Base-by-base conservation (phyloP, 2,888 invertebrate genomes). In the Lithophane socia region DNA sequence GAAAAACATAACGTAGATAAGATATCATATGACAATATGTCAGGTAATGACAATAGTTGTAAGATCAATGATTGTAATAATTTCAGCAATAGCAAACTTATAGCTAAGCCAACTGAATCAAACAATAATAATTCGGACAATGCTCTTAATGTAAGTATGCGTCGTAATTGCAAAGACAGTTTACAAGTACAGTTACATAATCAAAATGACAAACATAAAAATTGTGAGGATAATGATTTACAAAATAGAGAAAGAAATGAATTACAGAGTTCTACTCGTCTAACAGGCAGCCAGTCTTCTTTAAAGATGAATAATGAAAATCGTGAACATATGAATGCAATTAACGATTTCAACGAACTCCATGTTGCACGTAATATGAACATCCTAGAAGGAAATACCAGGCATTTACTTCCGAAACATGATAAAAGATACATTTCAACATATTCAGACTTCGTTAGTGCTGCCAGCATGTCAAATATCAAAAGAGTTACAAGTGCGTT, bases 401-500 rank as follows among this genome's bases (percentile, higher is more conserved):
- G 21, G 13, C 12, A 3, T n/a, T 64, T 47, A 70, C 9, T 73
- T 13, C 61, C 69, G 8, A 60, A 42, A n/a, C 18, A 65, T 37
- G 65, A 78, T 73, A 44, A 74, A 52, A 16, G 0, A 29, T 10
- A 16, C 29, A 54, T 21, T 54, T 54, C 64, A 63, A 58, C 68
- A 42, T 24, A 44, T 63, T 29, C 64, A 29, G 69, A 18, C 47
- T 64, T 67, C 13, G 54, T 60, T 52, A 72, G 37, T 60, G 24
- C 3, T 66, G 18, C 49, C 1, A 71, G 78, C 3, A 56, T 58
- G 54, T 73, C 76, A 18, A 66, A 70, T 69, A 60, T 75, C 72
- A 82, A 86, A 74, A 90, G 89, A 79, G 82, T 91, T 54, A 82
- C 86, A 56, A 90, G 88, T 79, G 91, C 91, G 42, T 83, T 94